phyloP scores from a whole-genome alignment of 2,113 vertebrate species.

The Zeus faber region DNA sequence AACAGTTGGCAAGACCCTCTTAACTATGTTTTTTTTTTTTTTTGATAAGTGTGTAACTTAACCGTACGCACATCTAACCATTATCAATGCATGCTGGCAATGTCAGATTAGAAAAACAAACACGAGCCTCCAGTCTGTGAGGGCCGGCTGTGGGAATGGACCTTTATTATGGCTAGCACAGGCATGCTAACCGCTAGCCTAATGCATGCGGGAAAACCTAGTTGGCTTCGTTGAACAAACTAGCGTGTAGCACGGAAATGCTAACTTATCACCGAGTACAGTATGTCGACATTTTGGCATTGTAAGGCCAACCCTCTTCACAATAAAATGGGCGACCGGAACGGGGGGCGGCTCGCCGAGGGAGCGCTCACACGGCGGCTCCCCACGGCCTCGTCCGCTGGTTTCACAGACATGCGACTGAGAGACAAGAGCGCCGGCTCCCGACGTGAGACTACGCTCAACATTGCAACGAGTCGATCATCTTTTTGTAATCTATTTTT shows the following conservation, averaged over 20 bases:
- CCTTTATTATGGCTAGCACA: slow-evolving; percentile 47
- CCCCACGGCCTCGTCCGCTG: slow-evolving; percentile 11
- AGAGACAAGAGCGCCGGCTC: no score
- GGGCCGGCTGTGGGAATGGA: slow-evolving; percentile 44
- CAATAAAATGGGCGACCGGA: slow-evolving; percentile 7
- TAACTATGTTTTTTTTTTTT: slow-evolving; percentile 9
- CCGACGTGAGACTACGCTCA: no score
- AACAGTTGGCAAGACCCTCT: slow-evolving; percentile 56
- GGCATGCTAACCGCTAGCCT: slow-evolving; percentile 53
- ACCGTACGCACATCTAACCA: slow-evolving; percentile 27
- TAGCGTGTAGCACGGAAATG: slow-evolving; percentile 25
- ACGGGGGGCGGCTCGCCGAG: slow-evolving; percentile 25
- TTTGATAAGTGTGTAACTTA: slow-evolving; percentile 36
- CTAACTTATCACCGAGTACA: slow-evolving; percentile 10
- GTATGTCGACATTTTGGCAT: slow-evolving; percentile 23
- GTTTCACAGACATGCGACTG: slow-evolving; percentile 17
- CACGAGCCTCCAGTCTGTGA: slow-evolving; percentile 17
- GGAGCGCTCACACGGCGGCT: slow-evolving; percentile 4
- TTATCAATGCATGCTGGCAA: slow-evolving; percentile 59
- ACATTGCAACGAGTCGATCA: no score
- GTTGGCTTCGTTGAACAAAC: slow-evolving; percentile 30
- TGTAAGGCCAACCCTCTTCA: slow-evolving; percentile 32
- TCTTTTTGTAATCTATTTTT: no score
- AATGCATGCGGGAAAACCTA: slow-evolving; percentile 50
- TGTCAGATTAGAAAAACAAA: slow-evolving; percentile 60